Percentiles rank a stretch among this genome's conserved stretches.
Conservation (phyloP, 2,797 vertebrate genomes). For the Coracias cyanogaster region DNA sequence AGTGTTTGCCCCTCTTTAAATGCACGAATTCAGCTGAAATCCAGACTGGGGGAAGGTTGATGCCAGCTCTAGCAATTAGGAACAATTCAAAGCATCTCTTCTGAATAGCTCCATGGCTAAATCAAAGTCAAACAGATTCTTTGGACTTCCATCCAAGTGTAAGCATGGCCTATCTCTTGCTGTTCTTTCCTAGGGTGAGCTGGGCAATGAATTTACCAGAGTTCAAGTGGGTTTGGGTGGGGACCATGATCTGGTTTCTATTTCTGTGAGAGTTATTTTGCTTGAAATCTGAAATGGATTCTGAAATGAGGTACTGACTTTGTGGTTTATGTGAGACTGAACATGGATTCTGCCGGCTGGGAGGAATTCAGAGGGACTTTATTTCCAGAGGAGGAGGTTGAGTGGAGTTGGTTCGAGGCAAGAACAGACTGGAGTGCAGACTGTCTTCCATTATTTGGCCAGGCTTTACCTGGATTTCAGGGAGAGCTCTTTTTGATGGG, state of each 20-base stretch:
- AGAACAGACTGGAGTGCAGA: neutral
- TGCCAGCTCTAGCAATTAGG: constrained; percentile 42
- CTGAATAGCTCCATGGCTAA: constrained; percentile 23
- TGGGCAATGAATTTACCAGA: neutral
- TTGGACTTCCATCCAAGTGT: neutral
- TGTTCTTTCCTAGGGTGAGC: neutral
- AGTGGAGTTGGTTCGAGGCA: neutral
- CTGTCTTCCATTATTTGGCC: neutral
- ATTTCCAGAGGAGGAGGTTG: neutral
- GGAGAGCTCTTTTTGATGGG: neutral
- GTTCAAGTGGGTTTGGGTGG: constrained; percentile 1
- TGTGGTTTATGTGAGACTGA: neutral
- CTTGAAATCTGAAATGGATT: constrained; percentile 31
- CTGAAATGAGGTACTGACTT: constrained; percentile 7
- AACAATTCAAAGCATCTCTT: constrained; percentile 34
- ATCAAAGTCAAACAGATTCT: constrained; percentile 37
- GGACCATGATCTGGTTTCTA: constrained; percentile 9
- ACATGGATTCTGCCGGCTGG: neutral
- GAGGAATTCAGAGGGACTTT: neutral
- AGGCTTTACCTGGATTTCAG: neutral
- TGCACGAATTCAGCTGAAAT: constrained; percentile 34
- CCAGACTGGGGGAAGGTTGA: neutral
- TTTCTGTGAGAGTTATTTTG: neutral
- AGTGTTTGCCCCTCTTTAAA: constrained; percentile 23
- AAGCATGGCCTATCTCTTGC: neutral